Base-by-base conservation (phyloP, 1,140 invertebrate species). In the Olivierus martensii region DNA sequence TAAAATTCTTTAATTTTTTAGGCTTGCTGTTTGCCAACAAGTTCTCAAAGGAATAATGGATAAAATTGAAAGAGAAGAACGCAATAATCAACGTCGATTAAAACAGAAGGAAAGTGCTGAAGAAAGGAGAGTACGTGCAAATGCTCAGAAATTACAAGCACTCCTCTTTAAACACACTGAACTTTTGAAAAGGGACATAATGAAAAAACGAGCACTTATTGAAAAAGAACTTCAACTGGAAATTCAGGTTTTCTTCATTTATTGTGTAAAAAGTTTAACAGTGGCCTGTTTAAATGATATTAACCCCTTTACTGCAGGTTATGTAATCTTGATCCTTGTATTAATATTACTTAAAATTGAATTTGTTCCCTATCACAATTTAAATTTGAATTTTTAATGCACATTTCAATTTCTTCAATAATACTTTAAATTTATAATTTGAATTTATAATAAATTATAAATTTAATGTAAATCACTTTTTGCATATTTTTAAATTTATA, bases 141-240 rank as follows among this genome's bases (percentile, higher is more conserved):
- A 60, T 21, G 57, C 62, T 15, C 61, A 60, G n/a, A 69, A 68
- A 59, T 59, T 66, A 28, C 64, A 68, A 47, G 59, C 62, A 35
- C 52, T 66, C 12, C 65, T 91, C 17, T 83, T 81, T 65, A 78
- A 83, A 58, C 88, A 95, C 56, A 94, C 92, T 65, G 90, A 94
- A 66, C 69, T 84, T 56, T 75, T 96, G 17, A 94, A 94, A 67
- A 92, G 91, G 64, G 90, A 93, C 61, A 94, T 95, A 52, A 75
- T 91, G 37, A 87, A 88, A 61, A 93, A 93, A 66, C 72, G 90
- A 59, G 83, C 83, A 4, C 67, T 91, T 3, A 75, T 94, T 43
- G 90, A 96, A 68, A 90, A 91, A 61, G 87, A 91, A 67, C 73
- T 94, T 44, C 84, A 89, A 65, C 80, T 83, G 59, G 85, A 92